Base-by-base conservation (phyloP, 2,797 vertebrate species). In the Melanogrammus aeglefinus region DNA sequence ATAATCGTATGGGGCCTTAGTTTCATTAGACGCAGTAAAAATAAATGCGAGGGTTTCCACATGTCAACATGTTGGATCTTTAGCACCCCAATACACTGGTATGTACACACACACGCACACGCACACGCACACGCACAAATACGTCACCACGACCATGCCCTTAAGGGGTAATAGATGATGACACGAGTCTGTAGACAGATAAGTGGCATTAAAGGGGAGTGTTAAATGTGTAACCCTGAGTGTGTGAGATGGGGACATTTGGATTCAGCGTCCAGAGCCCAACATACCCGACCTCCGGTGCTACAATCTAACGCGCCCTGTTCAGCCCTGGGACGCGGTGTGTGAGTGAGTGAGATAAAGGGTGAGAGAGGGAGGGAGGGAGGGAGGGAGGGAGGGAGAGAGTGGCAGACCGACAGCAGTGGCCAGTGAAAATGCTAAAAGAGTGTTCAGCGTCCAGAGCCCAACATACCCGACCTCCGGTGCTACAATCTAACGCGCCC, bases 211-310 rank as follows among this genome's bases (percentile, higher is more conserved):
- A 81, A 36, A 39, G 72, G 72, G 33, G 44, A 38, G 74, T 80
- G 77, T 80, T 85, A 84, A 85, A 87, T 83, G 81, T 77, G 80
- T 75, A 82, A 82, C 83, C 85, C 73, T 80, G 79, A 82, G 87
- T 72, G 70, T 89, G 82, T 81, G 85, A 88, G 87, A 89, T 84
- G 85, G 87, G 86, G 90, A 84, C 88, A 86, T 82, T 87, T 89
- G 6, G 90, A 92, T 93, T 87, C 88, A 85, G 84, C 82, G 81
- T 88, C 82, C 85, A 85, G 84, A 82, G 83, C 88, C 82, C 86
- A 80, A 85, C 87, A 90, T 85, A 89, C 87, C 91, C 92, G 91
- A 93, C 91, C 89, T 91, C 87, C 79, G 88, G 89, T 90, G 78
- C 71, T 86, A 90, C 88, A 91, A 91, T 92, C 83, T 90, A 88